Conservation (phyloP, 2,888 invertebrate genomes). For the Argyresthia goedartella region DNA sequence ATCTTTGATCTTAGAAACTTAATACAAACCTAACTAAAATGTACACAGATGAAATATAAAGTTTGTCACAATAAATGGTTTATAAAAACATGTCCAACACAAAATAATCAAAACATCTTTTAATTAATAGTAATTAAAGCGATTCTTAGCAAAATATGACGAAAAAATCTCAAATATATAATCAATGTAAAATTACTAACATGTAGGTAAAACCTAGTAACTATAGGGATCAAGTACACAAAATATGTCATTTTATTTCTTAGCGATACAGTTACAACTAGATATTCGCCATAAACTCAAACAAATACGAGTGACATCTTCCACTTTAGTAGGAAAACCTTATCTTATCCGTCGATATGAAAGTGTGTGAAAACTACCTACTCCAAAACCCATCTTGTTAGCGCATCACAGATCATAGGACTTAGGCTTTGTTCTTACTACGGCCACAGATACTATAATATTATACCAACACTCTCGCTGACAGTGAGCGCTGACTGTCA, state of each 20-base stretch:
- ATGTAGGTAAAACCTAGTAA: constrained; percentile 21
- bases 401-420: constrained; percentile 58
- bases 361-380: too few relatives aligned
- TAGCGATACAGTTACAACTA: constrained; percentile 14
- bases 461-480: too few relatives aligned
- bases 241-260: constrained; percentile 61
- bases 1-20: too few relatives aligned
- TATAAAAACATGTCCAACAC: constrained; percentile 42
- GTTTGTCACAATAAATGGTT: too few relatives aligned
- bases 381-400: constrained; percentile 32
- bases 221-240: constrained; percentile 48
- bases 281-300: background rate
- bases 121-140: constrained; percentile 57
- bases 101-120: constrained; percentile 34
- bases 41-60: too few relatives aligned
- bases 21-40: too few relatives aligned
- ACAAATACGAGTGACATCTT: too few relatives aligned
- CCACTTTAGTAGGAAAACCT: too few relatives aligned
- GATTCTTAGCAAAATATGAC: constrained; percentile 37
- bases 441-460: too few relatives aligned
- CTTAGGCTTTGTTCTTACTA: background rate
- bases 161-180: constrained; percentile 27
- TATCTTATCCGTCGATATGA: too few relatives aligned
- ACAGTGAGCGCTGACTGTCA: too few relatives aligned
- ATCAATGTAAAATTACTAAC: constrained; percentile 17